Evolutionary conservation across 2,113 vertebrate species (phyloP), one percentile per base, ranked within the genome.

Genomic region (Hemiscyllium ocellatum): DNA sequence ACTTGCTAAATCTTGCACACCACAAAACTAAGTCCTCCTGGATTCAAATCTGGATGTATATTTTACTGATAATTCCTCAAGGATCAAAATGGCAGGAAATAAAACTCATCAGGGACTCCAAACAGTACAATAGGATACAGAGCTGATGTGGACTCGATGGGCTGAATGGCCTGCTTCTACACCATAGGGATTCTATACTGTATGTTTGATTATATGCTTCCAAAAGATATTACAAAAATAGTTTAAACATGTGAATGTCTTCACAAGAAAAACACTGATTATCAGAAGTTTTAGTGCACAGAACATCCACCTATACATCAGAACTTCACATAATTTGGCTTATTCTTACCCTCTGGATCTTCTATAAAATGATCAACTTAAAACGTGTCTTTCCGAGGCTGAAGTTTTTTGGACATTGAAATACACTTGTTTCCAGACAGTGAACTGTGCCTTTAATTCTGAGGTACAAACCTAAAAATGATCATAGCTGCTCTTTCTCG

Each of bases 41-140:
- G 61, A 93, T 93, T 93, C 33, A 66, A 20, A 42, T 93, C 61
- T 93, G 37, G 22, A 2, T 15, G 7, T n/a, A 65, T 4, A 33
- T 37, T 91, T 91, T 93, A 65, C n/a, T 66, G 61, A 20, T 66
- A 33, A 93, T n/a, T 91, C 56, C 33, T 91, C 87, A 91, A 65
- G 47, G 26, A 33, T 56, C 50, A 89, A 61, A 17, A 65, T 65
- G 33, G 13, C 87, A 65, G 26, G n/a, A 68, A 93, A 91, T 61
- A 37, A n/a, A 83, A 15, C 80, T 47, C 37, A 15, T 83, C 80
- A 37, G 19, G 42, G 26, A 29, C 37, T 47, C 80, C 13, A 37
- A 37, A 83, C 4, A 83, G 80, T 19, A 83, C 17, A 42, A 42
- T 83, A 19, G 20, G 61, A 42, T 22, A 37, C 15, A n/a, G 89